Conservation (phyloP, 1,140 invertebrate genomes). For the Spodoptera litura region DNA sequence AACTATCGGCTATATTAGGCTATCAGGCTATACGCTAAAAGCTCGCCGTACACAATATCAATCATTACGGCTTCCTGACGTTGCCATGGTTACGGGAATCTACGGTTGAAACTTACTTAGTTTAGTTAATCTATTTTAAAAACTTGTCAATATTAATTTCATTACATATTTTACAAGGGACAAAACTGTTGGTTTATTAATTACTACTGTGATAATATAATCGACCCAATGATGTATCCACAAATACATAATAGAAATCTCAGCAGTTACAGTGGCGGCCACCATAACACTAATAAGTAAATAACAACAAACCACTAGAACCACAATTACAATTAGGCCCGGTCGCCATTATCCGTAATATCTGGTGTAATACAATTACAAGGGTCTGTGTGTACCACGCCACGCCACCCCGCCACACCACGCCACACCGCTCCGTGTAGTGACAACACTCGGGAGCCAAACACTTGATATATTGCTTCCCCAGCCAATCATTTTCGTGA, state of each 20-base stretch:
- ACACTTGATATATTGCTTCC: conserved; percentile 25
- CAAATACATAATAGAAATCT: no score
- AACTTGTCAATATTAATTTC: no score
- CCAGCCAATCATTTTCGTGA: conserved; percentile 11
- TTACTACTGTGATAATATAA: no score
- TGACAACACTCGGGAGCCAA: conserved; percentile 22
- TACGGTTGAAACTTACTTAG: not conserved
- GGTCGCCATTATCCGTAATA: conserved; percentile 16
- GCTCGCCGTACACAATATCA: conserved; percentile 4
- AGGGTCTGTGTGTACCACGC: conserved; percentile 1
- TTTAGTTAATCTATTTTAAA: no score
- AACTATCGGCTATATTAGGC: conserved; percentile 15
- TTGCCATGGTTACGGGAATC: conserved; percentile 20
- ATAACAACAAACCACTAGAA: not conserved
- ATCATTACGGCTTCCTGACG: conserved; percentile 28
- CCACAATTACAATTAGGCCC: conserved; percentile 8
- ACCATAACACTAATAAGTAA: conserved; percentile 1
- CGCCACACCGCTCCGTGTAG: not conserved
- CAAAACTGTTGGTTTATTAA: no score
- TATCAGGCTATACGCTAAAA: conserved; percentile 28
- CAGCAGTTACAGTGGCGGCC: no score
- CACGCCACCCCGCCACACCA: not conserved
- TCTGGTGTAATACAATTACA: conserved; percentile 8
- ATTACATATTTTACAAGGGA: no score
- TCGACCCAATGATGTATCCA: no score